phyloP scores from a whole-genome alignment of 2,113 vertebrate species.

The Hemiprocne comata region DNA sequence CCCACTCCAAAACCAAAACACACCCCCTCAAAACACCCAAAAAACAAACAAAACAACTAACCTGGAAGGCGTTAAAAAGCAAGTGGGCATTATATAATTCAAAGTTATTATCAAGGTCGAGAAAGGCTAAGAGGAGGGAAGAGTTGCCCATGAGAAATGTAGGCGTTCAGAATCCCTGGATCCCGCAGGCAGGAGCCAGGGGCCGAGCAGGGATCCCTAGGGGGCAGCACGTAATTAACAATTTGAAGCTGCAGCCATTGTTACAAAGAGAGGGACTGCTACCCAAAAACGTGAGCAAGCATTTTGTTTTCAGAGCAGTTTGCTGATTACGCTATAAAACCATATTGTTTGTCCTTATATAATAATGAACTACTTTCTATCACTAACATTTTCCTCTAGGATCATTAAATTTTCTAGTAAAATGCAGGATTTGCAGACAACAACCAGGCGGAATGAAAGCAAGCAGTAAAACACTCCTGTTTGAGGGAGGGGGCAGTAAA shows the following conservation, averaged over 20 bases:
- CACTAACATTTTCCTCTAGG: not conserved
- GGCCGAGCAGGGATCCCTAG: constrained; percentile 68
- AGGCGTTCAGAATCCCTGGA: constrained; percentile 11
- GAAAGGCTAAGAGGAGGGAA: not conserved
- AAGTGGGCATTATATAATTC: not conserved
- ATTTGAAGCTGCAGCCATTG: constrained; percentile 39
- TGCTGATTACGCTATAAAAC: not conserved
- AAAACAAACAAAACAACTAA: not conserved
- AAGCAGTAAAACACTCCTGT: not conserved
- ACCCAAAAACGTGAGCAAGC: constrained; percentile 14
- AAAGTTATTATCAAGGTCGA: not conserved
- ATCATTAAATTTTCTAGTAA: not conserved
- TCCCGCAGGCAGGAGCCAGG: constrained; percentile 48
- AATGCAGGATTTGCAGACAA: not conserved
- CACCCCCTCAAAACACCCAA: too few relatives aligned
- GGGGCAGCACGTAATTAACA: constrained; percentile 73
- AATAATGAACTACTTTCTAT: not conserved
- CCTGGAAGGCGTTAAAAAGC: not conserved
- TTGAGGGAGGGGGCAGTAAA: not conserved
- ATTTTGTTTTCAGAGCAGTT: constrained; percentile 6
- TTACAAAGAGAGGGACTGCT: constrained; percentile 29
- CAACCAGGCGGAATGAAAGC: not conserved
- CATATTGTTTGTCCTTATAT: not conserved
- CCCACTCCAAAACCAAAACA: too few relatives aligned
- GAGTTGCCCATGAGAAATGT: not conserved